Conservation (phyloP, 2,113 vertebrate species). For the cat (Felis catus) region F.catus_Fca126_mat1.0 CM031412.1:190951501-190952000, state of each 20-base stretch:
- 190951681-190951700: slow-evolving; percentile 4
- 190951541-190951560: slow-evolving; percentile 19
- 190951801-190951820: background rate
- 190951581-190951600: slow-evolving; percentile 47
- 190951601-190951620: slow-evolving; percentile 3
- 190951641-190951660: background rate
- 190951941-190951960: fast-evolving
- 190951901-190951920: fast-evolving
- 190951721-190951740: background rate
- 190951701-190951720: background rate
- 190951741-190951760: background rate
- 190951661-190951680: slow-evolving; percentile 5
- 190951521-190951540: slow-evolving; percentile 29
- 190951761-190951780: background rate
- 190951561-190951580: slow-evolving; percentile 30
- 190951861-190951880: fast-evolving
- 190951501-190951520: slow-evolving; percentile 35
- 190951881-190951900: background rate
- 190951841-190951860: background rate
- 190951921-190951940: background rate
- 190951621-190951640: background rate
- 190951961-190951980: background rate
- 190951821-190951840: background rate
- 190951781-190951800: background rate
- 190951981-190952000: background rate